Evolutionary conservation across 2,888 invertebrate species (phyloP).

Genomic region (Trichogramma dendrolimi): DNA sequence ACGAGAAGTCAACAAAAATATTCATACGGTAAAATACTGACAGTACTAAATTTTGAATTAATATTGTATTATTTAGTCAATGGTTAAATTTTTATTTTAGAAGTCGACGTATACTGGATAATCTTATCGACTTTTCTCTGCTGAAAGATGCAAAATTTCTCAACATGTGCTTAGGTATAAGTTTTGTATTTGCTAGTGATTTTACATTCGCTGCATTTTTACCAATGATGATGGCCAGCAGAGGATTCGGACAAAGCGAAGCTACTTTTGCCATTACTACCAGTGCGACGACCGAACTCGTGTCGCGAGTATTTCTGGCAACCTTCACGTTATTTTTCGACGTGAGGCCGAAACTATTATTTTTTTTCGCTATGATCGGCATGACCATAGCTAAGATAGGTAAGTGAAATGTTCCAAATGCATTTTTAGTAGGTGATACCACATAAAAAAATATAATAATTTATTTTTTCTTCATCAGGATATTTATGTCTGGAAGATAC

Average conservation of each 20-base stretch:
- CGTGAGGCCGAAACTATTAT: conserved; percentile 64
- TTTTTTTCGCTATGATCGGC: conserved; percentile 62
- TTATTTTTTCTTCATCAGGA: conserved; percentile 51
- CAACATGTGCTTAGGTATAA: conserved; percentile 67
- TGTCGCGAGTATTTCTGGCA: conserved; percentile 63
- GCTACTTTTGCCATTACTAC: conserved; percentile 67
- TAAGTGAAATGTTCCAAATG: conserved; percentile 47
- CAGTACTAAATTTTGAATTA: not conserved
- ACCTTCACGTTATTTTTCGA: conserved; percentile 60
- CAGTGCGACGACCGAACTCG: conserved; percentile 66
- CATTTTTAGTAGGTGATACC: not conserved
- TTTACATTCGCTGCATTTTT: conserved; percentile 67
- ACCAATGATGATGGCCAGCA: conserved; percentile 61
- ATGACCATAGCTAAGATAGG: conserved; percentile 68
- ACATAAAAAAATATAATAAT: not conserved
- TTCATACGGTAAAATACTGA: conserved; percentile 13
- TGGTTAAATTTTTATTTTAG: conserved; percentile 5
- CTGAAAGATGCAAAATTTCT: conserved; percentile 49
- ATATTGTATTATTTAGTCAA: not conserved
- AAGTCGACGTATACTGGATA: conserved; percentile 30
- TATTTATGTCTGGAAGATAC: conserved; percentile 58
- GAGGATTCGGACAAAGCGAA: conserved; percentile 58
- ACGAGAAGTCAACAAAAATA: conserved; percentile 5
- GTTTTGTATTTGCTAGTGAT: conserved; percentile 67
- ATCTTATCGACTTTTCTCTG: conserved; percentile 45